Percentiles rank a stretch among this genome's conserved stretches.
phyloP scores from a whole-genome alignment of 2,888 invertebrate genomes.

The Cyrtodaria siliqua region DNA sequence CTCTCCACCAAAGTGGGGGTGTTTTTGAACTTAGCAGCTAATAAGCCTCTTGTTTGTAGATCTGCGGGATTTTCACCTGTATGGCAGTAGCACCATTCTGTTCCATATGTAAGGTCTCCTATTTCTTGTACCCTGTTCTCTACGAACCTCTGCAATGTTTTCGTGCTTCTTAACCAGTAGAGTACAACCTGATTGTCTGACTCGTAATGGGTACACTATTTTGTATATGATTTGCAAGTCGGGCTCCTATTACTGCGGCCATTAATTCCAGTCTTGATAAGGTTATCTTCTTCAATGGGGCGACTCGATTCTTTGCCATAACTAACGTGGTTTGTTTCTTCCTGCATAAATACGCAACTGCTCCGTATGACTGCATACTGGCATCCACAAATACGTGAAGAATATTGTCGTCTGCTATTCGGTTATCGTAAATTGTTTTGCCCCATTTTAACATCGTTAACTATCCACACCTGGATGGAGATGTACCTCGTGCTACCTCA shows the following conservation, averaged over 20 bases:
- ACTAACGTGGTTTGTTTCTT: neutral
- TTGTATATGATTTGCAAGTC: conserved; percentile 2
- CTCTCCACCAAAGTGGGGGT: conserved; percentile 5
- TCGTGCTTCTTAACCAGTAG: conserved; percentile 3
- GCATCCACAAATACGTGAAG: conserved; percentile 21
- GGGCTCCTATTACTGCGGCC: conserved; percentile 12
- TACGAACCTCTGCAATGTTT: neutral
- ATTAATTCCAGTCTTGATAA: conserved; percentile 4
- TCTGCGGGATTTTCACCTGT: conserved; percentile 15
- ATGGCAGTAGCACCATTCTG: conserved; percentile 12
- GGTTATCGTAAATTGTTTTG: too few species aligned
- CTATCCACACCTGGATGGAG: too few species aligned
- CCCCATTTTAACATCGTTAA: too few species aligned
- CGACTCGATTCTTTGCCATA: conserved; percentile 9
- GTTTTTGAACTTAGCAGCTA: neutral
- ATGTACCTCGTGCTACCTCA: too few species aligned
- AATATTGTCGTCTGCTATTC: too few species aligned
- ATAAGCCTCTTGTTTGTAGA: conserved; percentile 6
- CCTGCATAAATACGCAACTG: neutral
- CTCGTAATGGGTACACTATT: neutral
- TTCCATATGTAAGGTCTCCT: neutral
- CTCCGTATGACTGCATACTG: conserved; percentile 4
- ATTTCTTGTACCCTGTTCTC: conserved; percentile 1
- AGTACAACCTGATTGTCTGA: conserved; percentile 17
- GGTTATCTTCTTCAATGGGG: conserved; percentile 1